These are phyloP conservation scores for Antennarius maculatus DNA, from an alignment of 2,797 vertebrate genomes.

Conservation along the genomic window DNA sequence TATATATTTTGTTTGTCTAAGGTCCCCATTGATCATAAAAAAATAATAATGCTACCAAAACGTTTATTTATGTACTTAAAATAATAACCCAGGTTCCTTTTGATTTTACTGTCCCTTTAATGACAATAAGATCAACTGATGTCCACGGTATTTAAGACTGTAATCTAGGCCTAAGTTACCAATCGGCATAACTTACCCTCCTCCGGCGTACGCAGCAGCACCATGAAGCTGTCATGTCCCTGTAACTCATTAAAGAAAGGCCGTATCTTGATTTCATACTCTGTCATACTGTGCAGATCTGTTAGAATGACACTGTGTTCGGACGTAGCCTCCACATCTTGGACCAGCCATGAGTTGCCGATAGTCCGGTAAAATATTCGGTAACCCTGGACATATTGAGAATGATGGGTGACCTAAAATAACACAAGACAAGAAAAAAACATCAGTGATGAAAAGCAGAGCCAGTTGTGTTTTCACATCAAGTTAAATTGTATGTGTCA, in stretches of 20 bases:
- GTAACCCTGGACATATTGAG: slow-evolving; percentile 89
- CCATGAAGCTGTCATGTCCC: slow-evolving; percentile 88
- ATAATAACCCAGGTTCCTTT: no score
- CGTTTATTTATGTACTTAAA: no score
- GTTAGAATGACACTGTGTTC: slow-evolving; percentile 82
- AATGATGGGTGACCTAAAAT: slow-evolving; percentile 85
- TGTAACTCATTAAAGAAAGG: slow-evolving; percentile 91
- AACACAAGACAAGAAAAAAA: slow-evolving; percentile 20
- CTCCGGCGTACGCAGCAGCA: slow-evolving; percentile 83
- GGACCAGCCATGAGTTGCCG: slow-evolving; percentile 85
- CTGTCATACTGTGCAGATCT: slow-evolving; percentile 83
- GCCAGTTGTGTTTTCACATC: slow-evolving; percentile 2
- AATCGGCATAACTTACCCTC: slow-evolving; percentile 83
- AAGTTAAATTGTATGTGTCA: slow-evolving; percentile 32
- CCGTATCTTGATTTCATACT: slow-evolving; percentile 93
- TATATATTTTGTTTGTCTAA: no score
- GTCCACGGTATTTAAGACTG: background rate
- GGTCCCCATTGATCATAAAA: no score
- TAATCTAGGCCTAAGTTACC: background rate
- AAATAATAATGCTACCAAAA: no score
- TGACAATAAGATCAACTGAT: background rate
- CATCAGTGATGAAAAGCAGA: slow-evolving; percentile 17
- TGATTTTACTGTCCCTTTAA: background rate
- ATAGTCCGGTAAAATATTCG: slow-evolving; percentile 87
- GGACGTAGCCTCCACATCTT: slow-evolving; percentile 79